Conservation (phyloP, 2,888 invertebrate species). For the Limenitis camilla region DNA sequence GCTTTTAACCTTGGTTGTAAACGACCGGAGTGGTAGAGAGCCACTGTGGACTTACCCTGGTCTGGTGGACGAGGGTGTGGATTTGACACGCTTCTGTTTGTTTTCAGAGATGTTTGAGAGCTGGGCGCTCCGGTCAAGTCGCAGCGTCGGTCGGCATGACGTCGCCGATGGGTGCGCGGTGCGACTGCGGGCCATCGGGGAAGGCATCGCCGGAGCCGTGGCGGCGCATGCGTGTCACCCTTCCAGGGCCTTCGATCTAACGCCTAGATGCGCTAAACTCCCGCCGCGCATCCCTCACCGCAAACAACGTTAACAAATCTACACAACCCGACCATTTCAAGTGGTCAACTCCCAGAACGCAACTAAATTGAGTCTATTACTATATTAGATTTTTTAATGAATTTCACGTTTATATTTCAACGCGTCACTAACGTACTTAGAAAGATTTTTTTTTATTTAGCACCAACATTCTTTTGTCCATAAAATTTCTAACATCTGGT, state of each 20-base stretch:
- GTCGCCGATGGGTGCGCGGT: slow-evolving; percentile 58
- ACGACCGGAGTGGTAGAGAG: slow-evolving; percentile 28
- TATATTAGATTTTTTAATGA: too few relatives aligned
- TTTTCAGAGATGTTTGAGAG: slow-evolving; percentile 50
- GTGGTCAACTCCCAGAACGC: too few relatives aligned
- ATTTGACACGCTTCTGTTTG: slow-evolving; percentile 41
- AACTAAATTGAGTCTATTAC: too few relatives aligned
- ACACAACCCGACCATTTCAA: slow-evolving; percentile 51
- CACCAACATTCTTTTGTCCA: too few relatives aligned
- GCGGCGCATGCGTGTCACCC: slow-evolving; percentile 49
- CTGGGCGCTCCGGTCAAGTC: slow-evolving; percentile 62
- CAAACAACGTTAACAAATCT: slow-evolving; percentile 59
- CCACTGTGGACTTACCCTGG: slow-evolving; percentile 57
- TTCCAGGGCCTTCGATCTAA: slow-evolving; percentile 63
- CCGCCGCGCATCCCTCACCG: slow-evolving; percentile 56
- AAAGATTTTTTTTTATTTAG: too few relatives aligned
- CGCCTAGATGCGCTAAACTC: slow-evolving; percentile 50
- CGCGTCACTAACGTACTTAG: too few relatives aligned
- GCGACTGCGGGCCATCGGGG: slow-evolving; percentile 60
- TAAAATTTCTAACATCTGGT: too few relatives aligned
- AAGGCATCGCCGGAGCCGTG: slow-evolving; percentile 43
- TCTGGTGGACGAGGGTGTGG: slow-evolving; percentile 40
- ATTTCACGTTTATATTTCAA: too few relatives aligned
- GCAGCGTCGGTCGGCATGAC: slow-evolving; percentile 63
- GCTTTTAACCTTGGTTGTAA: slow-evolving; percentile 47